A percentile compares a stretch with the other conserved stretches of the same genome.
These are phyloP conservation scores for Threskiornis aethiopicus DNA, from an alignment of 2,797 vertebrate genomes.

Conservation along the genomic window DNA sequence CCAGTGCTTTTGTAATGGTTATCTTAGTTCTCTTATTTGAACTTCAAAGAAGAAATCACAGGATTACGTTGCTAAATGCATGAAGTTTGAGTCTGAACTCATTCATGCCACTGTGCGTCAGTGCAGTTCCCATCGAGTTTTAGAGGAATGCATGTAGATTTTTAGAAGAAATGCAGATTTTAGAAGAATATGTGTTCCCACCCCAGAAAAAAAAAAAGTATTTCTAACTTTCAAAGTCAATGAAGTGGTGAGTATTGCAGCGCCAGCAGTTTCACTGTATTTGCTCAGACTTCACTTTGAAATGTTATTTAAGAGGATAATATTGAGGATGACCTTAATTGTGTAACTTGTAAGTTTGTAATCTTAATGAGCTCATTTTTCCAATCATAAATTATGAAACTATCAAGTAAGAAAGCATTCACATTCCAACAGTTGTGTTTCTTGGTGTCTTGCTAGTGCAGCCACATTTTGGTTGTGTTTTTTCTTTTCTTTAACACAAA, in stretches of 20 bases:
- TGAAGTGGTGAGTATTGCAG: background rate
- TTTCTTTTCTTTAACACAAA: background rate
- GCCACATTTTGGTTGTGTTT: background rate
- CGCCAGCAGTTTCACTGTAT: slow-evolving; percentile 1
- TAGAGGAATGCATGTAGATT: background rate
- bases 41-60: background rate
- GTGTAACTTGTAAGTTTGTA: slow-evolving; percentile 21
- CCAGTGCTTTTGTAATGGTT: background rate
- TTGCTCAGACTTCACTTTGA: slow-evolving; percentile 4
- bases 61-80: background rate
- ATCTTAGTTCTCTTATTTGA: background rate
- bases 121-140: background rate
- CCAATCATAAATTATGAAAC: slow-evolving; percentile 30
- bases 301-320: slow-evolving; percentile 31
- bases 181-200: background rate
- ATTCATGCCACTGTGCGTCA: background rate
- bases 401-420: background rate
- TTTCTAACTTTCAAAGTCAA: background rate
- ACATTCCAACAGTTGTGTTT: background rate
- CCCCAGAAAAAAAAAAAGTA: background rate
- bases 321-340: slow-evolving; percentile 16
- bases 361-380: slow-evolving; percentile 60
- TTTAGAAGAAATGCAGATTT: background rate
- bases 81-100: background rate
- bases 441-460: background rate